Percentiles rank a stretch among this genome's conserved stretches.
Evolutionary conservation across 2,888 invertebrate genomes (phyloP).

Genomic region (Cordilura impudica): DNA sequence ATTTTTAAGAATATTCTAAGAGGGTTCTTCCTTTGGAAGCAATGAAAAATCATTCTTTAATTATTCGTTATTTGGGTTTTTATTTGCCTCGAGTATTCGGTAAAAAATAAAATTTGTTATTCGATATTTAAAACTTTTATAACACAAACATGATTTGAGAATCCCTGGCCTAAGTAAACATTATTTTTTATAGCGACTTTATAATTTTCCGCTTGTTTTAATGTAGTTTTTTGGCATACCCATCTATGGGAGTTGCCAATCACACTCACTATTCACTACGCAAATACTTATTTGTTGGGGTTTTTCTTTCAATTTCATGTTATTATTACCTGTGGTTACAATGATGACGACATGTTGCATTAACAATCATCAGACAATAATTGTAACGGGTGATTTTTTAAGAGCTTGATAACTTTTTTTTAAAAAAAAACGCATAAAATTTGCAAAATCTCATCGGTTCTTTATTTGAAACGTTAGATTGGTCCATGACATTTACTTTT

Average conservation of each 20-base stretch:
- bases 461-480: too few relatives aligned
- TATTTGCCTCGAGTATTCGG: too few relatives aligned
- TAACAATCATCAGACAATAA: background rate
- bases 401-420: too few relatives aligned
- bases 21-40: too few relatives aligned
- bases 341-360: slow-evolving; percentile 40
- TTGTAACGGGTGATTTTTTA: too few relatives aligned
- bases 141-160: background rate
- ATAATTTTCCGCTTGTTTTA: slow-evolving; percentile 18
- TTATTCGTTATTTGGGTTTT: too few relatives aligned
- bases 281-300: slow-evolving; percentile 12
- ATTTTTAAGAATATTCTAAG: too few relatives aligned
- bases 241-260: background rate
- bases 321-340: background rate
- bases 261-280: background rate
- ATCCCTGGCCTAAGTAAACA: background rate
- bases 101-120: too few relatives aligned
- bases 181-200: background rate
- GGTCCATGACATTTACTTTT: too few relatives aligned
- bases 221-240: background rate
- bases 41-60: too few relatives aligned
- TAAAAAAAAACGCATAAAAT: background rate
- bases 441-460: too few relatives aligned
- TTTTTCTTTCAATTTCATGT: background rate
- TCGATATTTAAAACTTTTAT: too few relatives aligned